Conservation (phyloP, 2,113 vertebrate genomes). For the Sphyrna mokarran region DNA sequence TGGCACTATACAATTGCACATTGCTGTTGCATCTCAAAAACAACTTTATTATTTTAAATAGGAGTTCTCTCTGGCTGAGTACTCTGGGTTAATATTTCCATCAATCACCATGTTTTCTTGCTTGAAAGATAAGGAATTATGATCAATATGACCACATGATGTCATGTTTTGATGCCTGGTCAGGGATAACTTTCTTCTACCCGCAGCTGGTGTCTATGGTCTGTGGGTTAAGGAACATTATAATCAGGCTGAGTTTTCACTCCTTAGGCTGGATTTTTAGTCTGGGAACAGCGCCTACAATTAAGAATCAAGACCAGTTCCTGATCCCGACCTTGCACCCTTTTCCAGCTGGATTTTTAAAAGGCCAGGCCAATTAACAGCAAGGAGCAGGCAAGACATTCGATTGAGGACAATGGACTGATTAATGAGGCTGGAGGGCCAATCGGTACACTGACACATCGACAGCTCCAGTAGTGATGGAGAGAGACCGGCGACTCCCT, state of each 20-base stretch:
- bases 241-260: neutral
- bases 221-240: neutral
- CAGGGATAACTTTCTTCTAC: neutral
- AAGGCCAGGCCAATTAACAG: too few species aligned
- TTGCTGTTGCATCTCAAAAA: constrained; percentile 9
- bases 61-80: neutral
- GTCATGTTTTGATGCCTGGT: neutral
- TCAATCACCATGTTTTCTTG: neutral
- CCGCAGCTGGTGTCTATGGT: neutral
- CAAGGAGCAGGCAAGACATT: too few species aligned
- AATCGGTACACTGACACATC: too few species aligned
- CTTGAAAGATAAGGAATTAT: neutral
- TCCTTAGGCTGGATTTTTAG: neutral
- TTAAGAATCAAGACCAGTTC: too few species aligned
- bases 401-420: too few species aligned
- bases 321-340: too few species aligned
- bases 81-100: neutral
- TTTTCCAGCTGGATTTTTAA: too few species aligned
- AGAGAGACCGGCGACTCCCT: too few species aligned
- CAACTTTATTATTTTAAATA: neutral
- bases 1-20: neutral
- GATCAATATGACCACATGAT: neutral
- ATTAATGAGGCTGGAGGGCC: too few species aligned
- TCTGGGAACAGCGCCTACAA: neutral
- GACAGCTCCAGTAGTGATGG: too few species aligned